A percentile compares a stretch with the other conserved stretches of the same genome.
Conservation (phyloP, 2,797 vertebrate genomes). For the Aulostomus chinensis region DNA sequence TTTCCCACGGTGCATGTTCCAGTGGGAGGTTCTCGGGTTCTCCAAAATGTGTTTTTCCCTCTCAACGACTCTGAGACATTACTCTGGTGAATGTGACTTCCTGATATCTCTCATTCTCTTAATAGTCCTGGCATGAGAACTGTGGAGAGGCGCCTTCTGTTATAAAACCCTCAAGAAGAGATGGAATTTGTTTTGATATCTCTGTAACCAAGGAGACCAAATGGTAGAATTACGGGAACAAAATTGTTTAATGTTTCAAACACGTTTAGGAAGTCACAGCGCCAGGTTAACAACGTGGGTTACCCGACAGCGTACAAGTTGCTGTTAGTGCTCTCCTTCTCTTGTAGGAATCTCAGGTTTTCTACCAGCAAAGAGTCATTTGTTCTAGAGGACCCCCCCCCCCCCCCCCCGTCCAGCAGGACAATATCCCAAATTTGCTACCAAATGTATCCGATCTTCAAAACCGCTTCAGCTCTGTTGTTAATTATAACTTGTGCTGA, state of each 20-base stretch:
- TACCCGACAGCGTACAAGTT: too few species aligned
- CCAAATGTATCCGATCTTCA: background rate
- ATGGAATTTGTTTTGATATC: too few species aligned
- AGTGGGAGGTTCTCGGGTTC: conserved; percentile 10
- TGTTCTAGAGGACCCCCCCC: too few species aligned
- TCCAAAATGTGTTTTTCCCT: conserved; percentile 11
- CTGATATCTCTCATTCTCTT: background rate
- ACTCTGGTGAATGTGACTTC: conserved; percentile 13
- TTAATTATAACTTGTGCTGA: conserved; percentile 33
- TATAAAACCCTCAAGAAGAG: too few species aligned
- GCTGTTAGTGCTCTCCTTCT: too few species aligned
- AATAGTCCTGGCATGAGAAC: background rate
- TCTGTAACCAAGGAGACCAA: too few species aligned
- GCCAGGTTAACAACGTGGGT: too few species aligned
- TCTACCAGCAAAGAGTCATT: too few species aligned
- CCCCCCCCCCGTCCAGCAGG: conserved; percentile 13
- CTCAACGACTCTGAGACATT: conserved; percentile 3
- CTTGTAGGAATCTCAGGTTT: too few species aligned
- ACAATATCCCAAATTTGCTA: background rate
- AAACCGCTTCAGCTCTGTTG: background rate
- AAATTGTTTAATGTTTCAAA: too few species aligned
- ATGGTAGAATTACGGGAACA: too few species aligned
- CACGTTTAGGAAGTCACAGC: too few species aligned
- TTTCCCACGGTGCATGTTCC: conserved; percentile 30
- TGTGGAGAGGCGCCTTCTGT: background rate